Evolutionary conservation across 2,113 vertebrate genomes (phyloP).

Genomic region (Albula glossodonta): DNA sequence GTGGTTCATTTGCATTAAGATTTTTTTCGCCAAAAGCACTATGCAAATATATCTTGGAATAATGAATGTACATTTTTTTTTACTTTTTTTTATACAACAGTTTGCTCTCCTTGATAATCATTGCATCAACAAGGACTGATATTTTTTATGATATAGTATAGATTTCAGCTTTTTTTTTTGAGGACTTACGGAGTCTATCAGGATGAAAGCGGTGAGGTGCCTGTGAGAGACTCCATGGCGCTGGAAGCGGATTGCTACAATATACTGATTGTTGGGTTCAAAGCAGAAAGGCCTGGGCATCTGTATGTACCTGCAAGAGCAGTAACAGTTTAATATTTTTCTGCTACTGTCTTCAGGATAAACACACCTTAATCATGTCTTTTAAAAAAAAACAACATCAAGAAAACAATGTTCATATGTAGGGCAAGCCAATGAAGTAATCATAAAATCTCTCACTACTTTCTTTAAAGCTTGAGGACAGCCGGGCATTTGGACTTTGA

Average conservation of each 20-base stretch:
- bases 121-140: not conserved
- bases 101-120: not conserved
- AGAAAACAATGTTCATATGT: not conserved
- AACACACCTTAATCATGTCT: not conserved
- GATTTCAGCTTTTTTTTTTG: not conserved
- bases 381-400: not conserved
- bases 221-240: conserved; percentile 66
- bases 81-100: too few relatives aligned
- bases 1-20: not conserved
- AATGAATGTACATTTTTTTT: too few relatives aligned
- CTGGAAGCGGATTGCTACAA: conserved; percentile 75
- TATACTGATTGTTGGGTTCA: conserved; percentile 75
- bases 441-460: not conserved
- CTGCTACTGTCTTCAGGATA: not conserved
- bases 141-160: too few relatives aligned
- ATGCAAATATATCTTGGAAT: not conserved
- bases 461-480: not conserved
- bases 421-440: not conserved
- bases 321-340: not conserved
- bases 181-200: conserved; percentile 78
- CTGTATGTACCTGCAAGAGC: conserved; percentile 68
- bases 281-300: conserved; percentile 85
- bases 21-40: not conserved
- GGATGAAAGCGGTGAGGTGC: conserved; percentile 72
- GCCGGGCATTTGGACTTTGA: not conserved